Evolutionary conservation across 2,888 invertebrate species (phyloP).

Genomic region (Sycophila texana): DNA sequence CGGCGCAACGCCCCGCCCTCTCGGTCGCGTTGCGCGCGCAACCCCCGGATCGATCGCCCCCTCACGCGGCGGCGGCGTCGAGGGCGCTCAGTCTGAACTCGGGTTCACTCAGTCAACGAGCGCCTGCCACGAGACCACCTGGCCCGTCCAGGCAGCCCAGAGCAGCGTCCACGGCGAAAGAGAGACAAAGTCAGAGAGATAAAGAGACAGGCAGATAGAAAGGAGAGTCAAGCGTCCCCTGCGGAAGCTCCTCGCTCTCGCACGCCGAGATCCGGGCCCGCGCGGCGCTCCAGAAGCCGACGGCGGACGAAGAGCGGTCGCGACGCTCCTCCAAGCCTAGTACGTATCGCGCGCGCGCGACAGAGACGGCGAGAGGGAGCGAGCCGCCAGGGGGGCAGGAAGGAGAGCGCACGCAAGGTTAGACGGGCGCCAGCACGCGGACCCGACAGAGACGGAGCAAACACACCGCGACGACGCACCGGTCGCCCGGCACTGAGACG

Average conservation of each 20-base stretch:
- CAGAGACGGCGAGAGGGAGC: not conserved
- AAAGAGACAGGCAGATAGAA: not conserved
- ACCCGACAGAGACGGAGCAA: not conserved
- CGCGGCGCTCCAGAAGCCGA: not conserved
- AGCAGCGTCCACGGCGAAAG: not conserved
- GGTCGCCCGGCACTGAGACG: no score
- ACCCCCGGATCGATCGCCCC: slow-evolving; percentile 53
- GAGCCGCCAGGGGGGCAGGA: not conserved
- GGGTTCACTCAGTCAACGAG: slow-evolving; percentile 74
- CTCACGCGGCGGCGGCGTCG: slow-evolving; percentile 66
- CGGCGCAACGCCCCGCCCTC: slow-evolving; percentile 47
- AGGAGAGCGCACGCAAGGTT: slow-evolving; percentile 37
- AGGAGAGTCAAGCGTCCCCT: not conserved
- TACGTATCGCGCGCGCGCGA: not conserved
- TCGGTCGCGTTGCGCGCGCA: not conserved
- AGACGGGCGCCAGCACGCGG: slow-evolving; percentile 3
- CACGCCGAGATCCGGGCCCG: no score
- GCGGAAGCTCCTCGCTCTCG: no score
- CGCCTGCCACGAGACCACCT: slow-evolving; percentile 73
- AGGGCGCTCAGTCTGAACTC: slow-evolving; percentile 72
- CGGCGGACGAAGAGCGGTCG: slow-evolving; percentile 9
- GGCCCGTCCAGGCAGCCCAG: not conserved
- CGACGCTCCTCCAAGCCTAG: not conserved
- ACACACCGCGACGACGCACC: not conserved
- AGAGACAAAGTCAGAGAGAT: not conserved